A percentile compares a stretch with the other conserved stretches of the same genome.
Evolutionary conservation across 2,113 vertebrate genomes (phyloP).

Genomic region (Falco punctatus): DNA sequence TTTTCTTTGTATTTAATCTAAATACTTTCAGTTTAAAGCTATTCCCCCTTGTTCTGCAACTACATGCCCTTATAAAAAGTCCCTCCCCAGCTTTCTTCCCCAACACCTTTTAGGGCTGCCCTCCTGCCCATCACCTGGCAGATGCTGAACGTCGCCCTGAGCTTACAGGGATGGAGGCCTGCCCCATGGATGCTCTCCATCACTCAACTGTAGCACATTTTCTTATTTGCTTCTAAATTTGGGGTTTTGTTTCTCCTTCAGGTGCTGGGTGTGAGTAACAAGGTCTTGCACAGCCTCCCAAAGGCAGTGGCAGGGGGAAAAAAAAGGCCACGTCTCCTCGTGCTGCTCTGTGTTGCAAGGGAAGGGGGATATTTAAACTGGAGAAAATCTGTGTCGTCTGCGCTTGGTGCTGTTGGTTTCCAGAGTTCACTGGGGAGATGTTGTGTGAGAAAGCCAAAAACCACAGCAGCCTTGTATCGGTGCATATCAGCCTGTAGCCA

Average conservation of each 20-base stretch:
- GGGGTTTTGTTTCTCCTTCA: too few species aligned
- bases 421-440: neutral
- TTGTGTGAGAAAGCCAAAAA: accelerated
- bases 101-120: accelerated
- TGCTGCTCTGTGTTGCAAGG: too few species aligned
- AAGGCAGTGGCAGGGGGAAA: too few species aligned
- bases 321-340: accelerated
- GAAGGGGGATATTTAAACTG: accelerated
- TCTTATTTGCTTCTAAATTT: neutral
- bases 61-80: too few species aligned
- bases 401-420: accelerated
- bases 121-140: neutral
- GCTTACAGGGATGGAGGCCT: accelerated
- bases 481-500: accelerated
- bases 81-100: too few species aligned
- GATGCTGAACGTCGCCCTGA: neutral
- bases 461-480: accelerated
- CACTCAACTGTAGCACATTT: neutral
- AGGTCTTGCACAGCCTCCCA: neutral
- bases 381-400: neutral
- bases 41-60: too few species aligned
- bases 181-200: neutral
- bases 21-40: too few species aligned
- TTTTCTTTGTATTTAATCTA: too few species aligned
- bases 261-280: neutral